phyloP scores from a whole-genome alignment of 2,888 invertebrate species.

The Athripsodes cinereus region DNA sequence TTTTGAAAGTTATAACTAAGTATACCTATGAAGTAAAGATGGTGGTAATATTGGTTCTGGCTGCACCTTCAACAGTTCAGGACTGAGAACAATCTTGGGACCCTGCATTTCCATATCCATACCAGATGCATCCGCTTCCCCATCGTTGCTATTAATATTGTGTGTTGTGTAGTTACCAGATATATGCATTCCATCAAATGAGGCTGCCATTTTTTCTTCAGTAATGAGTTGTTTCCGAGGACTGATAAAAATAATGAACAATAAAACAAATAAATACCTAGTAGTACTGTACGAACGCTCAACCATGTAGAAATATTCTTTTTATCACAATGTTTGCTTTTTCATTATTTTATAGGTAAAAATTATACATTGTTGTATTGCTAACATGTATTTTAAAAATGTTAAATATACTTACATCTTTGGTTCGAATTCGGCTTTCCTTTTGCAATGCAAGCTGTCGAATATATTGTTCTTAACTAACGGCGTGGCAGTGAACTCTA shows the following conservation, averaged over 20 bases:
- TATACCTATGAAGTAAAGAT: conserved; percentile 52
- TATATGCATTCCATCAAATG: conserved; percentile 70
- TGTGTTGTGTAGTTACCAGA: conserved; percentile 41
- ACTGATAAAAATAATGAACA: conserved; percentile 32
- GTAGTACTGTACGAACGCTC: neutral
- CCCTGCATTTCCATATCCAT: conserved; percentile 32
- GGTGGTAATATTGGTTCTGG: conserved; percentile 63
- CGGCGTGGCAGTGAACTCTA: conserved; percentile 43
- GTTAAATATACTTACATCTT: conserved; percentile 13
- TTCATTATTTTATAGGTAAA: too few relatives aligned
- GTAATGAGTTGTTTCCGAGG: conserved; percentile 71
- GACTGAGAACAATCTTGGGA: conserved; percentile 58
- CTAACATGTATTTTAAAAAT: too few relatives aligned
- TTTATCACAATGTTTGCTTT: too few relatives aligned
- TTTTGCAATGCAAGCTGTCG: conserved; percentile 38
- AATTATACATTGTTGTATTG: too few relatives aligned
- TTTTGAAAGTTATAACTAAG: too few relatives aligned
- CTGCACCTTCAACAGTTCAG: conserved; percentile 61
- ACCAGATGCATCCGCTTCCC: neutral
- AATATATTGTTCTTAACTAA: conserved; percentile 29
- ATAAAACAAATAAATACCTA: too few relatives aligned
- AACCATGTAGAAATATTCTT: neutral
- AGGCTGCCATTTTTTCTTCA: conserved; percentile 79
- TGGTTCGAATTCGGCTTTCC: conserved; percentile 8
- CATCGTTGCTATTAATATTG: conserved; percentile 24